Evolutionary conservation across 1,140 invertebrate species (phyloP), one percentile per base, ranked within the genome.

Genomic region (Drosophila prosaltans): DNA sequence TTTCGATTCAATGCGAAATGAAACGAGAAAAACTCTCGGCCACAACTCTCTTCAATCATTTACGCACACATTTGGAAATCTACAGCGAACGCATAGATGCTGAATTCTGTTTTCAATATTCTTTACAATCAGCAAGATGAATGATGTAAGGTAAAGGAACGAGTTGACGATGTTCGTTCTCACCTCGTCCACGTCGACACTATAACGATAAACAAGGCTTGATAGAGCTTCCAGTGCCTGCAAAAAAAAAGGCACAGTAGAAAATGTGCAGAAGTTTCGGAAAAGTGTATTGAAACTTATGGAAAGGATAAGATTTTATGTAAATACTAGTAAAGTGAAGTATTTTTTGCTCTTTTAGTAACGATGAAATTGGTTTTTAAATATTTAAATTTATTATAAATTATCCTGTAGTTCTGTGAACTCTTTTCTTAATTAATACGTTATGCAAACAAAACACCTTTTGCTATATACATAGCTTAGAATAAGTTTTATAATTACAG

Each of bases 111-210:
- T 69, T 74, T 88, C 71, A 67, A 85, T 72, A 69, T 69, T 54
- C 67, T 69, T 30, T 69, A 16, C 39, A 66, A 36, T 55, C 55
- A 51, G 43, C 54, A 51, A 62, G 60, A 67, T 79, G 68, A 80
- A 86, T 86, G 83, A 88, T 86, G 64, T 67, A 79, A 58, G 74
- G 43, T 54, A 60, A 54, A 68, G 72, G 67, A 78, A 88, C 61
- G 76, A 88, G 67, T 75, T 88, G 83, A 74, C 80, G 83, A 64
- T 88, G 76, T 80, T 88, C 76, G 81, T 86, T 86, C 76, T 88
- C 83, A 86, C 83, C 83, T 86, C 83, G 80, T 86, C 82, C 75
- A 88, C 83, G 78, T 81, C 80, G 77, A 88, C 80, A 75, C 68
- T 72, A 72, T 65, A 75, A 72, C 73, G 68, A 75, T 75, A 65